phyloP scores from a whole-genome alignment of 23 tunicate species.

The Aplidium turbinatum region DNA sequence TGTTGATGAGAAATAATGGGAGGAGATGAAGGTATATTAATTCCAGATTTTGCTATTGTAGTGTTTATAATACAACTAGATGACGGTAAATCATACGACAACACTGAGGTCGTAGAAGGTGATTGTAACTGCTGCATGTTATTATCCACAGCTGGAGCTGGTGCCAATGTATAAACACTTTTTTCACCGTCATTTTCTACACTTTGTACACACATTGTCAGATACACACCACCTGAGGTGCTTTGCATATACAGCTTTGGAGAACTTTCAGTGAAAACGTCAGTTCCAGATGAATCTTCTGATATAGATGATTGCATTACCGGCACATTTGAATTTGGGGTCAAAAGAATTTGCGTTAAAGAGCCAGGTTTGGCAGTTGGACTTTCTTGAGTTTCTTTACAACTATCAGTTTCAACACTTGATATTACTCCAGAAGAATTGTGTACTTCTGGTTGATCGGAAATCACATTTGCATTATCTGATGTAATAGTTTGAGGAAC shows the following conservation, averaged over 20 bases:
- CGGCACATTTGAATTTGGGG: background rate
- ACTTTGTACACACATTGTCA: constrained; percentile 35
- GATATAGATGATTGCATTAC: no score
- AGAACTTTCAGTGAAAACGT: no score
- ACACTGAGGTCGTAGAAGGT: background rate
- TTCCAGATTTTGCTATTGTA: background rate
- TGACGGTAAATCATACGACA: background rate
- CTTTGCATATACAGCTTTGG: no score
- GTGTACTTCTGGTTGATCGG: no score
- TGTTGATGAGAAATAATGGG: constrained; percentile 1
- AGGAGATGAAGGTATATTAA: background rate
- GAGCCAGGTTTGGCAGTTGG: background rate
- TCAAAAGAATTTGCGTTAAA: no score
- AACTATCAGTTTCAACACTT: no score
- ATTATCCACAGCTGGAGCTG: constrained; percentile 4
- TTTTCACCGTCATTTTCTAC: constrained; percentile 47
- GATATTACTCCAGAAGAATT: no score
- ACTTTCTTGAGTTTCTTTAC: no score
- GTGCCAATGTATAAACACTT: constrained; percentile 36
- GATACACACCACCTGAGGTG: background rate
- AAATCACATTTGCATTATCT: background rate
- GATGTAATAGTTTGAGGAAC: background rate
- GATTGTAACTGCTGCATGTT: background rate
- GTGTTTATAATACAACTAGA: background rate
- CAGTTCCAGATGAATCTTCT: no score